phyloP scores from a whole-genome alignment of 2,888 invertebrate species.

The Monochamus alternatus region DNA sequence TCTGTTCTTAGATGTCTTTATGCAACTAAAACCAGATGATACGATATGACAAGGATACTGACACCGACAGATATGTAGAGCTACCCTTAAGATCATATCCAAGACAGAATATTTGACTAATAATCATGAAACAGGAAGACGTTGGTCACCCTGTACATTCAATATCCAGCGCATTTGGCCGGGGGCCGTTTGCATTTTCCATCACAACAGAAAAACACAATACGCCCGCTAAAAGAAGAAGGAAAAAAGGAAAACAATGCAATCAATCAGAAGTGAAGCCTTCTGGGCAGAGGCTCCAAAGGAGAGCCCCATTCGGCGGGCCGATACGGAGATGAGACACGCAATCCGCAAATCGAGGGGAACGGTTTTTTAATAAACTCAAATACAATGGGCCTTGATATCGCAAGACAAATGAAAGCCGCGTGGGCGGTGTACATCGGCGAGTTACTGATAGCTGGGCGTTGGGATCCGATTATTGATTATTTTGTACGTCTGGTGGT shows the following conservation, averaged over 20 bases:
- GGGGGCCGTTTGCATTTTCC: constrained; percentile 13
- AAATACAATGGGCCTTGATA: constrained; percentile 66
- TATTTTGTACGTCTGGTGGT: constrained; percentile 43
- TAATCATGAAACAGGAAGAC: too few species aligned
- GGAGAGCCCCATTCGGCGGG: constrained; percentile 30
- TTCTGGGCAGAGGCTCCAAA: constrained; percentile 50
- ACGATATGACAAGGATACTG: too few species aligned
- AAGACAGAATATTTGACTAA: too few species aligned
- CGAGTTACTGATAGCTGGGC: constrained; percentile 66
- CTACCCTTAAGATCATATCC: too few species aligned
- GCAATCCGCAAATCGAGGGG: constrained; percentile 66
- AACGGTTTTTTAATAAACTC: constrained; percentile 57
- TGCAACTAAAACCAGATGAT: too few species aligned
- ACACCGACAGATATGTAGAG: too few species aligned
- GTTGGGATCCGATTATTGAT: constrained; percentile 52
- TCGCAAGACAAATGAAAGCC: constrained; percentile 66
- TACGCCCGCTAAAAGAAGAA: constrained; percentile 44
- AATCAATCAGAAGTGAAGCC: constrained; percentile 56
- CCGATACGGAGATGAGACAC: constrained; percentile 60
- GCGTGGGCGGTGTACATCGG: constrained; percentile 63
- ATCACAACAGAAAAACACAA: constrained; percentile 26
- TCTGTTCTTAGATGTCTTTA: too few species aligned
- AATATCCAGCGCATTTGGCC: background rate
- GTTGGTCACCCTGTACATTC: too few species aligned
- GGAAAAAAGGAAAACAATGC: constrained; percentile 53